Conservation (phyloP, 1,140 invertebrate species). For the Saccostrea echinata region DNA sequence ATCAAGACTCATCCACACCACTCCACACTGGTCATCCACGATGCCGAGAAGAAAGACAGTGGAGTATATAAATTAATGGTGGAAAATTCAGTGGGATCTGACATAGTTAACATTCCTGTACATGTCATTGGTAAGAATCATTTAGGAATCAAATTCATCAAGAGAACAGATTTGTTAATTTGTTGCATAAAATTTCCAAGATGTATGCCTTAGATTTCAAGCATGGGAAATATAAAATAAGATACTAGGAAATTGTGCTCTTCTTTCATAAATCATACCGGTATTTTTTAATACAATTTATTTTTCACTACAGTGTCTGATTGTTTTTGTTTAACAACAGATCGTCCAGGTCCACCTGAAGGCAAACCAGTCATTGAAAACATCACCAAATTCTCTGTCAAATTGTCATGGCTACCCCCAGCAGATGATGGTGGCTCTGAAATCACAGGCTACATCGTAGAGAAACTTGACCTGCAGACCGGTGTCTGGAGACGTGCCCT, state of each 20-base stretch:
- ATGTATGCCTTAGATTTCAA: no score
- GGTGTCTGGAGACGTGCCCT: conserved; percentile 96
- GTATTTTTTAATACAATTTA: no score
- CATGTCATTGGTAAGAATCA: conserved; percentile 89
- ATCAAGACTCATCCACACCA: conserved; percentile 93
- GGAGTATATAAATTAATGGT: conserved; percentile 95
- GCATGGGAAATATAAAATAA: no score
- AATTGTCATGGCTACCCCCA: conserved; percentile 93
- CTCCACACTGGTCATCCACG: conserved; percentile 94
- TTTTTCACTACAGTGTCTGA: no score
- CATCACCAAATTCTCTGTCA: conserved; percentile 96
- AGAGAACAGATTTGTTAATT: no score
- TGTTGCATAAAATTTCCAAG: no score
- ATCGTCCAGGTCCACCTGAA: conserved; percentile 91
- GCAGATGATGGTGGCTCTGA: conserved; percentile 95
- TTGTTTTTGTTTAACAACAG: no score
- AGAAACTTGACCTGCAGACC: conserved; percentile 93
- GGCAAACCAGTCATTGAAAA: conserved; percentile 95
- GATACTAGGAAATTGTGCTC: no score
- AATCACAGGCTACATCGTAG: conserved; percentile 97
- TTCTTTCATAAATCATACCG: no score
- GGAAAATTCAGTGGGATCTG: conserved; percentile 97
- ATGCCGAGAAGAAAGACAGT: conserved; percentile 94
- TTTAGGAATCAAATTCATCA: no score
- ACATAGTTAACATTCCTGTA: conserved; percentile 95